Evolutionary conservation across 2,888 invertebrate genomes (phyloP), one percentile per base, ranked within the genome.

Genomic region (Scaptomyza tumidula): DNA sequence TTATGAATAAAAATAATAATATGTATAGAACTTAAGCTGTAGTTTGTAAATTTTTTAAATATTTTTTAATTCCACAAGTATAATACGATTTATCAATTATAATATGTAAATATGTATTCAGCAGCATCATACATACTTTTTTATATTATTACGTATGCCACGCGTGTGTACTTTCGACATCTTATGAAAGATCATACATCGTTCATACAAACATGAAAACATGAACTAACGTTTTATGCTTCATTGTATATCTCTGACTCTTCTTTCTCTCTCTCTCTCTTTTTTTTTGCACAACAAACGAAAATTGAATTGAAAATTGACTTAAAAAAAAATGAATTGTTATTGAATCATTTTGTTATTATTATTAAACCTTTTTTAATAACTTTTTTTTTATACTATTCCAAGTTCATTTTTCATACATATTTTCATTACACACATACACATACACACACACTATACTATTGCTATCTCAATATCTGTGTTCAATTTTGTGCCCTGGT

Each of bases 161-260:
- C 10, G 0, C 33, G 46, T 50, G 48, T 64, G 53, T 45, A 71
- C 41, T 56, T 44, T 6, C 10, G 50, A 14, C 52, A 49, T 33
- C 11, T 54, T 19, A 33, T 29, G 24, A 45, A 31, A 33, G 24
- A 46, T 35, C 37, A n/a, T 37, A n/a, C 39, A 16, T 39, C 35
- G 50, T 43, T 61, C 56, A 59, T 45, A 9, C 48, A 39, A 37
- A 14, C 55, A 43, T 46, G 31, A 31, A 27, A 48, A 50, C 46
- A 52, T 57, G 16, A 19, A 61, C 67, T 72, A 72, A 72, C 55
- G 39, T 56, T 50, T 72, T 68, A 56, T 76, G 65, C 66, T 83
- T 58, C 55, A 62, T 63, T 79, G 45, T 80, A 53, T 80, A 45
- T 78, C 63, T 80, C 60, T 66, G 57, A 78, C 62, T 78, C 46